Conservation (phyloP, 2,113 vertebrate species). For the Ovis aries region ARS-UI_Ramb_v3.0 NC_056069.1:3965501-3966000, state of each 20-base stretch:
- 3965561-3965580: neutral
- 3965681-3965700: neutral
- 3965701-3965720: neutral
- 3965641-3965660: slow-evolving; percentile 2
- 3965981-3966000: neutral
- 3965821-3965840: neutral
- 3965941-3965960: neutral
- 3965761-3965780: neutral
- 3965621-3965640: neutral
- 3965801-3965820: slow-evolving; percentile 20
- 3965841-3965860: neutral
- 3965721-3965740: neutral
- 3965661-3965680: neutral
- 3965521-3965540: neutral
- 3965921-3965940: neutral
- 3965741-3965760: neutral
- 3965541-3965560: neutral
- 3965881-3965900: neutral
- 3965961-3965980: neutral
- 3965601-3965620: neutral
- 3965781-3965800: neutral
- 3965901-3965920: neutral
- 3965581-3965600: neutral
- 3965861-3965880: neutral
- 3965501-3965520: neutral